Percentiles rank a stretch among this genome's conserved stretches.
Conservation (phyloP, 2,113 vertebrate genomes). For the Hydropotes inermis region DNA sequence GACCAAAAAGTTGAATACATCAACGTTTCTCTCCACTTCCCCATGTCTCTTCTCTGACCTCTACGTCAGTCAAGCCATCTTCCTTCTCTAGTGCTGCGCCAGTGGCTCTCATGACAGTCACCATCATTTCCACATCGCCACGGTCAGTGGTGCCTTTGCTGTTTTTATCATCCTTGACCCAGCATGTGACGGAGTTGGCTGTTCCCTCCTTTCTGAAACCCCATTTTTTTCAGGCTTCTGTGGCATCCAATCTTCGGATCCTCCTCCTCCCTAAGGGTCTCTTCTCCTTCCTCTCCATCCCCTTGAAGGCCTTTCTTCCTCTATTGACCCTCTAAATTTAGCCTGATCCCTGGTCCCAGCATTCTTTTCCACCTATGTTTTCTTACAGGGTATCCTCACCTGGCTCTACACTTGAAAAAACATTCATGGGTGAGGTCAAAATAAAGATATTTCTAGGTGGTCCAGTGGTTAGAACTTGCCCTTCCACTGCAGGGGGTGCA, state of each 20-base stretch:
- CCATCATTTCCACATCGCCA: rapidly evolving
- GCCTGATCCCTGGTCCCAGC: not conserved
- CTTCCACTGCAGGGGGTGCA: not conserved
- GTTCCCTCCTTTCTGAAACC: not conserved
- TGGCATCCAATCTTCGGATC: not conserved
- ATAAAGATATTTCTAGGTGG: not conserved
- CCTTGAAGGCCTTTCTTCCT: not conserved
- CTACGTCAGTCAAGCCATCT: not conserved
- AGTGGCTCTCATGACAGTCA: too few relatives aligned
- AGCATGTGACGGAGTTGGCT: not conserved
- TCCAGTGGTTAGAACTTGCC: not conserved
- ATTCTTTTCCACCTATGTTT: not conserved
- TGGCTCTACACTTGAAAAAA: not conserved
- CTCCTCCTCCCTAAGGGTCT: not conserved
- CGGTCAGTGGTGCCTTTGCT: not conserved
- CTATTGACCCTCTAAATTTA: not conserved
- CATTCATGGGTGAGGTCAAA: not conserved
- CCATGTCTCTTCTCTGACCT: not conserved
- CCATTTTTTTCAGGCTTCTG: not conserved
- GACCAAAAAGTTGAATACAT: not conserved
- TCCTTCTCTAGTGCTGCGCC: not conserved
- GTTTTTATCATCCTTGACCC: not conserved
- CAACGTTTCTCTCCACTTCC: not conserved
- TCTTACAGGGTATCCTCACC: not conserved
- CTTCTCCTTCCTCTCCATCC: not conserved